Percentiles rank a stretch among this genome's conserved stretches.
These are phyloP conservation scores for Drosophila kuntzei DNA, from an alignment of 2,888 invertebrate species.

Conservation along the genomic window DNA sequence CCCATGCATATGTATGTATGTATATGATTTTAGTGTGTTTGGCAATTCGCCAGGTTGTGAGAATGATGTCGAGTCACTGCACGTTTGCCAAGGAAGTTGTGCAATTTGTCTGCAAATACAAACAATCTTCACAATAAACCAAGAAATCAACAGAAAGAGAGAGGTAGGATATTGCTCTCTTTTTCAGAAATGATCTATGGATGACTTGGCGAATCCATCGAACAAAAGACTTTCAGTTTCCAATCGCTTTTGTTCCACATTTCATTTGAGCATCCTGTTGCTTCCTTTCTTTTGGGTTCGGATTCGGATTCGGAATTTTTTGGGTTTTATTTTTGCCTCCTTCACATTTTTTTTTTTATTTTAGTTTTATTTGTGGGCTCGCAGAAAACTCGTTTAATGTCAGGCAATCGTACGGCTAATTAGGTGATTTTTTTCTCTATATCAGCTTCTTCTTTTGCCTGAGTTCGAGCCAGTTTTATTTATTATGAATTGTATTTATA, in stretches of 20 bases:
- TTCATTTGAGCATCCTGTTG: conserved; percentile 55
- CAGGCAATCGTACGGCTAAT: conserved; percentile 43
- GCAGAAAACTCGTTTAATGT: conserved; percentile 52
- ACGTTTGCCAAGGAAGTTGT: conserved; percentile 59
- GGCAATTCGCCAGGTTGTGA: conserved; percentile 50
- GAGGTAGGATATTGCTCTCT: conserved; percentile 11
- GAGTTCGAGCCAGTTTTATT: conserved; percentile 48
- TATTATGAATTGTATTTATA: conserved; percentile 55
- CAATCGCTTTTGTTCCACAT: conserved; percentile 61
- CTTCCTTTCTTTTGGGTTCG: conserved; percentile 42
- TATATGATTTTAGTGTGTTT: conserved; percentile 26
- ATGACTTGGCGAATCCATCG: conserved; percentile 49
- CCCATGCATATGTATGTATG: conserved; percentile 24
- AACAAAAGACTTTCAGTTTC: conserved; percentile 67
- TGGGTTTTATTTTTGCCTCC: conserved; percentile 14
- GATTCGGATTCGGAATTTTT: conserved; percentile 8
- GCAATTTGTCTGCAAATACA: conserved; percentile 50
- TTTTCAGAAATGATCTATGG: conserved; percentile 51
- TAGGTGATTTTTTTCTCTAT: conserved; percentile 35
- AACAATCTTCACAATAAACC: conserved; percentile 4
- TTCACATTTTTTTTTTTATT: conserved; percentile 36
- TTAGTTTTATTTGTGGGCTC: conserved; percentile 36
- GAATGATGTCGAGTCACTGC: conserved; percentile 65
- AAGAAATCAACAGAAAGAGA: background rate
- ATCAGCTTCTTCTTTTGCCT: conserved; percentile 15